Conservation (phyloP, 2,113 vertebrate genomes). For the Ondatra zibethicus region DNA sequence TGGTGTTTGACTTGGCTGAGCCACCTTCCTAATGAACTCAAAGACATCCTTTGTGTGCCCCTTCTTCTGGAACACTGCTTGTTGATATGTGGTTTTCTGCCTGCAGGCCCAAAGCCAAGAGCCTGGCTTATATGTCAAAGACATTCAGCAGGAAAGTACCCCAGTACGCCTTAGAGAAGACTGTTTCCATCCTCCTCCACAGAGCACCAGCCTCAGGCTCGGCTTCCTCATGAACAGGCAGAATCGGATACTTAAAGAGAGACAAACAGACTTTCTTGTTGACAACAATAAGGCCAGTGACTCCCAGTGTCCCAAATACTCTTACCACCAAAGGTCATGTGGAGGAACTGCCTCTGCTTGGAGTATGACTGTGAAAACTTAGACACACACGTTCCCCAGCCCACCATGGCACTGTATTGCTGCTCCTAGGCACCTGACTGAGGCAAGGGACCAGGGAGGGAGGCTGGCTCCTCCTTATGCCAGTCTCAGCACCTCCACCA, state of each 20-base stretch:
- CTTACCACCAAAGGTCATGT: neutral
- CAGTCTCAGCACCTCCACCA: neutral
- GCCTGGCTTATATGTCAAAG: neutral
- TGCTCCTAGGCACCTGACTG: neutral
- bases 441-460: neutral
- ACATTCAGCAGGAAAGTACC: neutral
- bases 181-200: neutral
- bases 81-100: neutral
- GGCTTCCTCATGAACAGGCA: neutral
- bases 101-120: slow-evolving; percentile 26
- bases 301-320: neutral
- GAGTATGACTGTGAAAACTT: neutral
- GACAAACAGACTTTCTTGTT: neutral
- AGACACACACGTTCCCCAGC: neutral
- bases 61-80: neutral
- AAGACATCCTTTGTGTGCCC: neutral
- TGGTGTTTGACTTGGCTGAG: slow-evolving; percentile 42
- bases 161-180: neutral
- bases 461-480: neutral
- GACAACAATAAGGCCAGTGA: neutral
- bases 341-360: neutral
- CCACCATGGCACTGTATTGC: neutral
- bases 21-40: slow-evolving; percentile 29
- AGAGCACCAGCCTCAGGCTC: neutral
- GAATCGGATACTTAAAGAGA: neutral